Evolutionary conservation across 2,888 invertebrate genomes (phyloP).

Genomic region (Saturnia pavonia): DNA sequence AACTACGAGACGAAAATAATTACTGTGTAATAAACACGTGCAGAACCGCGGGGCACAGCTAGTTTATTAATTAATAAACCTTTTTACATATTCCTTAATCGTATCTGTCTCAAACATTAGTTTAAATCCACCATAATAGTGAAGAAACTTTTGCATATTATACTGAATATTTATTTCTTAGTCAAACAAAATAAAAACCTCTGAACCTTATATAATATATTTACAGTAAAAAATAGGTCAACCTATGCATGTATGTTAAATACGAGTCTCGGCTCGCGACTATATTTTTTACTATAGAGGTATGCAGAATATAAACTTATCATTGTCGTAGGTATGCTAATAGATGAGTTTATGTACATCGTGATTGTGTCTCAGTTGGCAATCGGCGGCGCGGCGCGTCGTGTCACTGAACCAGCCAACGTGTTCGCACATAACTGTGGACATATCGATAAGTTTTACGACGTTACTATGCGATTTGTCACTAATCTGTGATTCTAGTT

Average conservation of each 20-base stretch:
- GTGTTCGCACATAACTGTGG: conserved; percentile 34
- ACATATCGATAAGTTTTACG: conserved; percentile 22
- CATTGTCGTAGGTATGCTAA: conserved; percentile 11
- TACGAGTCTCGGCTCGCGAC: neutral
- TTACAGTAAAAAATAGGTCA: conserved; percentile 4
- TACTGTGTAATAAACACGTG: too few species aligned
- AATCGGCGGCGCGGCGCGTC: conserved; percentile 33
- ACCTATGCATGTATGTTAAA: neutral
- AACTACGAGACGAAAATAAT: too few species aligned
- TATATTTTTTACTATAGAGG: neutral
- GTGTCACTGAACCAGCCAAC: conserved; percentile 56
- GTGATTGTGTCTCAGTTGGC: conserved; percentile 43
- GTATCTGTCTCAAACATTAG: neutral
- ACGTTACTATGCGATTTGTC: conserved; percentile 30
- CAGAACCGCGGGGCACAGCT: too few species aligned
- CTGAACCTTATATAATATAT: neutral
- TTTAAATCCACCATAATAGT: neutral
- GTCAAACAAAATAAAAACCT: neutral
- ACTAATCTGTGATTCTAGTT: conserved; percentile 13
- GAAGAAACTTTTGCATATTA: neutral
- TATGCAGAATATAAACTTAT: conserved; percentile 6
- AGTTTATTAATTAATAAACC: too few species aligned
- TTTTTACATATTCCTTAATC: neutral
- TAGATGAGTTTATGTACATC: conserved; percentile 11
- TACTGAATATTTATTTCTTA: neutral